Percentiles rank a stretch among this genome's conserved stretches.
Evolutionary conservation across 1,140 invertebrate species (phyloP).

Genomic region (Geopemphigus sp.): DNA sequence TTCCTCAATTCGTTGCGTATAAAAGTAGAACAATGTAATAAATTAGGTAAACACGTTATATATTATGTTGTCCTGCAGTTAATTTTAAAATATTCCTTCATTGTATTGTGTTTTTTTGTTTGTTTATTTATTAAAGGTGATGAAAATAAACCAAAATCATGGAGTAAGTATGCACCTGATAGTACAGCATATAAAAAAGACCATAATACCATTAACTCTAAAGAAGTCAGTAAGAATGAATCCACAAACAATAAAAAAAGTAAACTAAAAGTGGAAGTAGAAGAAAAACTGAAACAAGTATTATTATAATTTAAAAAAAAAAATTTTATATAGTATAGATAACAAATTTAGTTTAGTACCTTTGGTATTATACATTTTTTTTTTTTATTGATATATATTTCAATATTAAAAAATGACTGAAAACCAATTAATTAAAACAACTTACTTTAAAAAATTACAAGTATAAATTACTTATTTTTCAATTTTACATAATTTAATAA

Average conservation of each 20-base stretch:
- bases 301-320: not conserved
- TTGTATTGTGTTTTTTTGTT: too few species aligned
- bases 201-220: conserved; percentile 54
- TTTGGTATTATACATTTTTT: too few species aligned
- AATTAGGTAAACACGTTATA: conserved; percentile 60
- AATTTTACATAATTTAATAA: too few species aligned
- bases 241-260: conserved; percentile 50
- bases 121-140: conserved; percentile 61
- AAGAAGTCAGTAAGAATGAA: conserved; percentile 51
- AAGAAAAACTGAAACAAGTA: conserved; percentile 67
- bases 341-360: not conserved
- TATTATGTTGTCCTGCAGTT: conserved; percentile 17
- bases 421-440: too few species aligned
- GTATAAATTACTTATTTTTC: too few species aligned
- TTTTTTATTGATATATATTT: too few species aligned
- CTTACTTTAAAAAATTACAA: too few species aligned
- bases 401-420: too few species aligned
- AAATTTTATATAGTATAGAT: not conserved
- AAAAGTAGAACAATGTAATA: conserved; percentile 71
- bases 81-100: conserved; percentile 16
- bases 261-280: conserved; percentile 58
- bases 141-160: conserved; percentile 78
- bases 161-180: conserved; percentile 81
- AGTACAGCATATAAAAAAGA: conserved; percentile 65
- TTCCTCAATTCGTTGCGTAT: conserved; percentile 80